Conservation (phyloP, 2,113 vertebrate genomes). For the Syrrhaptes paradoxus region DNA sequence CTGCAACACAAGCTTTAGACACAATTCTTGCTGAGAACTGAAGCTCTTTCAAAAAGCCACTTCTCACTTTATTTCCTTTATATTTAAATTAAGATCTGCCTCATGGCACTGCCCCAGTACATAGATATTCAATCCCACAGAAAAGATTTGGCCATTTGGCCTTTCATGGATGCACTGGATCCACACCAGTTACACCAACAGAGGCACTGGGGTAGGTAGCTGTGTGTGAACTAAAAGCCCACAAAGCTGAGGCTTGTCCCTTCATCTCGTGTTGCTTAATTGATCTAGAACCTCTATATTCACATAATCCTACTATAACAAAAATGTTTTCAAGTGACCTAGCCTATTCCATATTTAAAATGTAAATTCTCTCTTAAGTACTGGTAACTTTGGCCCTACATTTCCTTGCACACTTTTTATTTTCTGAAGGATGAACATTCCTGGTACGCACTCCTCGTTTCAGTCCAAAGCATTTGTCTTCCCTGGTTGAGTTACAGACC, state of each 20-base stretch:
- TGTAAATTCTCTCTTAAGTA: background rate
- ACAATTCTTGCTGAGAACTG: background rate
- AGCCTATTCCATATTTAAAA: background rate
- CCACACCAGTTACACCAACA: background rate
- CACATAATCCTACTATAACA: background rate
- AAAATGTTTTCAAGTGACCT: background rate
- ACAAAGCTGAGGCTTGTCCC: background rate
- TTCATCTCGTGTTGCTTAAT: background rate
- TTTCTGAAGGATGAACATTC: background rate
- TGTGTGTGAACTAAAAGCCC: background rate
- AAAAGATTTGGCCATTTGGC: background rate
- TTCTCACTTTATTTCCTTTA: background rate
- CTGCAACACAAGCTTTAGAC: background rate
- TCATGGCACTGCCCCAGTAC: background rate
- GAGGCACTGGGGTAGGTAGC: background rate
- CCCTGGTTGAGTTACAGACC: background rate
- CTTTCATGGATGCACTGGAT: background rate
- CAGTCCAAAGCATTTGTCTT: constrained; percentile 16
- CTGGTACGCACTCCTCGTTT: background rate
- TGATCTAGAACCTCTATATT: background rate
- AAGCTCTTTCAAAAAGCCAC: background rate
- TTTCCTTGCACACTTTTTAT: background rate
- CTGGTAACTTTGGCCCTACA: background rate
- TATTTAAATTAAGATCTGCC: background rate
- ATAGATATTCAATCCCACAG: background rate